Evolutionary conservation across 2,888 invertebrate species (phyloP), one percentile per base, ranked within the genome.

Genomic region (Ichneumoninae sp.): DNA sequence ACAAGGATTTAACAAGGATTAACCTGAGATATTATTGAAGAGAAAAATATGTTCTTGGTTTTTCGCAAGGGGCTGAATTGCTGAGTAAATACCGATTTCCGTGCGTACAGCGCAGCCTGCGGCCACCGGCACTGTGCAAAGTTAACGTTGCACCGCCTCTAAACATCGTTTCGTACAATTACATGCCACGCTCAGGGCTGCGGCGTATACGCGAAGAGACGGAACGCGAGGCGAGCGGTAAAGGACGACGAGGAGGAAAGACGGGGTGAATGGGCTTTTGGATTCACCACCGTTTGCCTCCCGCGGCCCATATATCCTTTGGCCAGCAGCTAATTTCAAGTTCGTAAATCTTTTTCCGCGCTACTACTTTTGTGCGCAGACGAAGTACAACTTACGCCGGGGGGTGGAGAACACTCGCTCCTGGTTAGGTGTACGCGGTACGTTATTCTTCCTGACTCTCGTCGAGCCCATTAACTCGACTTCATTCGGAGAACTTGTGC

Each of bases 321-420:
- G 57, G 40, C 71, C 30, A 54, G 44, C 30, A 73, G 73, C 73
- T 83, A 83, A 83, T 83, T 77, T 73, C 71, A 40, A 70, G 60
- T 83, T 75, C 80, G 69, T 79, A 83, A 80, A 79, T 75, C 74
- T 75, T 71, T 63, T 78, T 75, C 33, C 47, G 16, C 40, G 30
- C 36, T 19, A 13, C 54, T 66, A 22, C 40, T 33, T 19, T 52
- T 33, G 47, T 10, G 68, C 54, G n/a, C 19, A 76, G 71, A 54
- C 65, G 54, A 65, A 73, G 66, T 73, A 44, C n/a, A 80, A 73
- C 52, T 22, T 65, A 50, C 66, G 40, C 44, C 16, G 30, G 36
- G n/a, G 68, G 26, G 26, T 16, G 50, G 50, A 44, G 54, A 76
- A 54, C 22, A 54, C 22, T 50, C 30, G 30, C 63, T 16, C 63